These are phyloP conservation scores for Tiliacea aurago DNA, from an alignment of 2,888 invertebrate genomes.

Conservation along the genomic window DNA sequence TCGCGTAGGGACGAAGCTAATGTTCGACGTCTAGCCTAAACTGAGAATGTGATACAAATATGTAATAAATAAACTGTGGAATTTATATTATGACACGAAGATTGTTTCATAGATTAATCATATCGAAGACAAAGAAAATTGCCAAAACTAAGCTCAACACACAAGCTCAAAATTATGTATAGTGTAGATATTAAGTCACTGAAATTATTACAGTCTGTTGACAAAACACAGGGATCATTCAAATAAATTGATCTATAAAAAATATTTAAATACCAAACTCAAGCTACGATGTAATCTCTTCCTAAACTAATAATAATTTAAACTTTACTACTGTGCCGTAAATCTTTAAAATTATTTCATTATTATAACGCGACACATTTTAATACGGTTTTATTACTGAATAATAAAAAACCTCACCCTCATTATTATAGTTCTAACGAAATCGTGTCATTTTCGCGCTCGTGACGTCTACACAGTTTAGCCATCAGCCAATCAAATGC, in stretches of 20 bases:
- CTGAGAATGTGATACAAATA: conserved; percentile 29
- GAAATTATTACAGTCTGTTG: conserved; percentile 49
- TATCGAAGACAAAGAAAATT: conserved; percentile 46
- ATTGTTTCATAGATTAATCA: conserved; percentile 48
- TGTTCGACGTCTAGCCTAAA: conserved; percentile 35
- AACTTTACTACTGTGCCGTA: conserved; percentile 61
- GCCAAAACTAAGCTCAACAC: conserved; percentile 22
- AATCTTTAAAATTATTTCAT: conserved; percentile 66
- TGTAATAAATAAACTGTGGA: conserved; percentile 56
- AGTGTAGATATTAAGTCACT: conserved; percentile 17
- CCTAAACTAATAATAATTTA: conserved; percentile 70
- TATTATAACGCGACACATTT: conserved; percentile 52
- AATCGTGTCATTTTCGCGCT: conserved; percentile 57
- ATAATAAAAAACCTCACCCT: conserved; percentile 50
- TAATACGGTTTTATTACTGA: conserved; percentile 45
- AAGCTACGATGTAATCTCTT: conserved; percentile 66
- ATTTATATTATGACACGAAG: conserved; percentile 48
- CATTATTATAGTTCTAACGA: conserved; percentile 47
- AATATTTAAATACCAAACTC: conserved; percentile 55
- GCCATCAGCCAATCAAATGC: conserved; percentile 55
- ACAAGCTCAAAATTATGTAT: conserved; percentile 13
- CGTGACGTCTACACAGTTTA: conserved; percentile 44
- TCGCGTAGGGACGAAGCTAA: conserved; percentile 16
- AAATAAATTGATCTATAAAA: conserved; percentile 61
- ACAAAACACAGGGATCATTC: conserved; percentile 47